Percentiles rank a stretch among this genome's conserved stretches.
phyloP scores from a whole-genome alignment of 2,888 invertebrate genomes.

The Zygogramma bicolorata region DNA sequence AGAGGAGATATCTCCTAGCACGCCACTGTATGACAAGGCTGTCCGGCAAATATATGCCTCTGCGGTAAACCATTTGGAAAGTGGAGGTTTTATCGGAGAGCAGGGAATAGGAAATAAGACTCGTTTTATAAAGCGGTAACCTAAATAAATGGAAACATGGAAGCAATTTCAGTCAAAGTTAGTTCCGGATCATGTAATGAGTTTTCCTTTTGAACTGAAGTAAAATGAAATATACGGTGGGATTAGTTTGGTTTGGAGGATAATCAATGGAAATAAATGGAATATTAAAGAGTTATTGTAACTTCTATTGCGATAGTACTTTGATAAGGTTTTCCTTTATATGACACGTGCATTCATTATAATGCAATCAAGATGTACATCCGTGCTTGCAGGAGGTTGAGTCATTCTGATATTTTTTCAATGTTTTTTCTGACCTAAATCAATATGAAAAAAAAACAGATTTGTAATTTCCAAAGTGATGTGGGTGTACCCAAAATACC shows the following conservation, averaged over 20 bases:
- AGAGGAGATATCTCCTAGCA: no score
- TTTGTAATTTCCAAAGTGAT: no score
- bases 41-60: conserved; percentile 11
- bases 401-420: no score
- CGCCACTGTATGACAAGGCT: conserved; percentile 16
- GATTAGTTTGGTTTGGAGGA: not conserved
- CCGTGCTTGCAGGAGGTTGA: no score
- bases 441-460: no score
- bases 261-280: not conserved
- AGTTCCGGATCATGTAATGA: conserved; percentile 37
- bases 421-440: no score
- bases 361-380: no score
- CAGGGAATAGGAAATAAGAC: conserved; percentile 42
- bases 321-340: no score
- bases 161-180: conserved; percentile 40
- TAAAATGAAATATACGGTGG: conserved; percentile 25
- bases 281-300: no score
- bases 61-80: conserved; percentile 25
- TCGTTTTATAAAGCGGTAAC: conserved; percentile 41
- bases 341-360: no score
- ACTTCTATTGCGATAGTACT: no score
- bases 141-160: conserved; percentile 42
- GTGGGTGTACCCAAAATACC: no score
- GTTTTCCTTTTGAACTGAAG: conserved; percentile 32
- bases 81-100: conserved; percentile 19